Conservation (phyloP, 2,113 vertebrate genomes). For the Dicentrarchus labrax region DNA sequence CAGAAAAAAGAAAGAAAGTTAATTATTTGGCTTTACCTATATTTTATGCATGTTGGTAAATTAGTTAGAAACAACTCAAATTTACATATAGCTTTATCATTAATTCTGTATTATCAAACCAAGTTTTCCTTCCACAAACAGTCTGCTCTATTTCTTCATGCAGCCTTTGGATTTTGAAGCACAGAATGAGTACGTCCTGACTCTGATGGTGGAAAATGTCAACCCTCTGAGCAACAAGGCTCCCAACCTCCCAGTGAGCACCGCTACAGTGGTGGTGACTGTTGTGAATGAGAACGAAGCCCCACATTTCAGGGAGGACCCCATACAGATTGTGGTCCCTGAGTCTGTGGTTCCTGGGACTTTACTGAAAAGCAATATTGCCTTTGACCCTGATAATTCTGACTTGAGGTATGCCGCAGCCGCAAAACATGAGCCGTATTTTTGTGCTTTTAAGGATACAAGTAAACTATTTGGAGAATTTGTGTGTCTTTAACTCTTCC, state of each 20-base stretch:
- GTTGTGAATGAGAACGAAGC: constrained; percentile 92
- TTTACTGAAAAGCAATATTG: constrained; percentile 85
- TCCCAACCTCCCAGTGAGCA: constrained; percentile 75
- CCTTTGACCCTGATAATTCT: constrained; percentile 89
- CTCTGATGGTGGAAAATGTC: constrained; percentile 87
- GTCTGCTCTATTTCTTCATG: constrained; percentile 6
- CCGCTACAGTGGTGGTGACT: constrained; percentile 84
- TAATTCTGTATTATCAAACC: not conserved
- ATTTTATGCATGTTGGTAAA: not conserved
- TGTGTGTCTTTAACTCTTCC: not conserved
- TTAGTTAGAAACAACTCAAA: not conserved
- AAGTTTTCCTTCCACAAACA: not conserved
- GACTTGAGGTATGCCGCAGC: constrained; percentile 84
- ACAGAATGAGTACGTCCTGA: constrained; percentile 78
- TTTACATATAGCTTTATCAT: not conserved
- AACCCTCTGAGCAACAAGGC: constrained; percentile 81
- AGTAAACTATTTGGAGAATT: not conserved
- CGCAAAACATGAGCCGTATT: not conserved
- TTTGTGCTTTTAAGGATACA: not conserved
- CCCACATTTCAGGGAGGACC: constrained; percentile 88
- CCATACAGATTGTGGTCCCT: constrained; percentile 85
- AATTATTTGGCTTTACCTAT: not conserved
- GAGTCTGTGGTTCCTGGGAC: constrained; percentile 89
- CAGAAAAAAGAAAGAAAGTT: not conserved
- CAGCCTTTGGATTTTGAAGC: constrained; percentile 93